Base-by-base conservation (phyloP, 2,113 vertebrate genomes). In the Archilochus colubris region DNA sequence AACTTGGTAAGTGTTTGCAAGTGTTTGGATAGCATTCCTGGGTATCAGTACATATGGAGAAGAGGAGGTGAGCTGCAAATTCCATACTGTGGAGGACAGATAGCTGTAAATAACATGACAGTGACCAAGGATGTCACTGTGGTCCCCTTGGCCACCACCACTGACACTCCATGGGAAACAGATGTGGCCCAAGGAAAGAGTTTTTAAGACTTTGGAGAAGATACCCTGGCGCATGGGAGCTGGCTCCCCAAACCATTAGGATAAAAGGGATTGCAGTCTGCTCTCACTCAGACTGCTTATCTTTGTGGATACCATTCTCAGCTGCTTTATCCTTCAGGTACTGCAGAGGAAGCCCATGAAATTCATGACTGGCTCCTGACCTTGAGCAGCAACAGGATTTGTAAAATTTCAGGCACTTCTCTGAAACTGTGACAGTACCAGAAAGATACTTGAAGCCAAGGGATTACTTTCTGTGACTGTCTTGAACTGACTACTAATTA, bases 401-500 rank as follows among this genome's bases (percentile, higher is more conserved):
- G 14, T 91, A 11, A 43, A 44, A 66, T 31, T 95, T 38, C 67
- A 83, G 66, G 36, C 38, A 68, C 53, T 40, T 74, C 38, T 30
- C n/a, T 82, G 73, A 84, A 67, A 93, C 43, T 33, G 75, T 70
- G 63, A 58, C 75, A 54, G 23, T 44, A 58, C 63, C 43, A 81
- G 61, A 94, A 89, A 33, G 12, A 74, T 36, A 58, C 12, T 55
- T 58, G 53, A 91, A 93, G 23, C 58, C 82, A 88, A 62, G 10
- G 23, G 44, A 93, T 59, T 82, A 33, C 46, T 94, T 80, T 91
- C 79, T 84, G 86, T 92, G 76, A 86, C 40, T 86, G 14, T 57
- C 91, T 74, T 57, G 72, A 89, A 73, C 46, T 86, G 74, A 51
- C 72, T 89, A 43, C 69, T 95, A 94, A 95, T 95, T 94, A 94